phyloP scores from a whole-genome alignment of 2,797 vertebrate species.

The Paedocypris micromegethes region DNA sequence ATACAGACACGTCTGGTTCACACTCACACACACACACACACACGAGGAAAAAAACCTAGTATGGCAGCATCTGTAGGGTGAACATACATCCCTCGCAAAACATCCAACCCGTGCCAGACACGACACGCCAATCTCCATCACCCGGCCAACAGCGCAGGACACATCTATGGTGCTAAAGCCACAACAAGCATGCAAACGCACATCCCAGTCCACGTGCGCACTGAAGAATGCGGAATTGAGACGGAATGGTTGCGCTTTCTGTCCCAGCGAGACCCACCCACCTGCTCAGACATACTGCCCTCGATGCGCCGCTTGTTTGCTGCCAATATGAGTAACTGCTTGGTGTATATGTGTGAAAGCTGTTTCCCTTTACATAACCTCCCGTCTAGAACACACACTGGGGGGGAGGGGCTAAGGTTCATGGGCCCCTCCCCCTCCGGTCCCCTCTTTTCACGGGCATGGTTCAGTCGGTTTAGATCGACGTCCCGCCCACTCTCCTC shows the following conservation, averaged over 20 bases:
- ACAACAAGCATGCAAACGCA: constrained; percentile 4
- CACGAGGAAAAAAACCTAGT: background rate
- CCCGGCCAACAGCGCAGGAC: constrained; percentile 3
- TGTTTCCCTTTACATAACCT: constrained; percentile 74
- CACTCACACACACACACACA: background rate
- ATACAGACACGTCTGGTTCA: constrained; percentile 2
- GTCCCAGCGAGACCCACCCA: constrained; percentile 61
- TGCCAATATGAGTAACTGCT: constrained; percentile 29
- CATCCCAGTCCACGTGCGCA: background rate
- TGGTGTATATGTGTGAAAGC: constrained; percentile 35
- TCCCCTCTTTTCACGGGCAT: background rate
- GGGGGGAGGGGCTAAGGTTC: constrained; percentile 39
- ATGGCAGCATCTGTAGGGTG: constrained; percentile 2
- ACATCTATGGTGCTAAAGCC: background rate
- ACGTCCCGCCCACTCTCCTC: constrained; percentile 14
- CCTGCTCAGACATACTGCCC: constrained; percentile 42
- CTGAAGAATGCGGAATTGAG: background rate
- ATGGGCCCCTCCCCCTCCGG: constrained; percentile 21
- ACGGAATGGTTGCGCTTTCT: constrained; percentile 57
- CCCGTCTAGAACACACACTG: constrained; percentile 45
- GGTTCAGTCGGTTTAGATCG: constrained; percentile 5
- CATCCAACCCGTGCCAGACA: constrained; percentile 4
- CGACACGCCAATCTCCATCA: constrained; percentile 14
- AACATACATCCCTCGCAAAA: constrained; percentile 33
- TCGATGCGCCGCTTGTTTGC: background rate